These are phyloP conservation scores for Ceratosolen solmsi DNA, from an alignment of 1,140 invertebrate species.

Conservation along the genomic window DNA sequence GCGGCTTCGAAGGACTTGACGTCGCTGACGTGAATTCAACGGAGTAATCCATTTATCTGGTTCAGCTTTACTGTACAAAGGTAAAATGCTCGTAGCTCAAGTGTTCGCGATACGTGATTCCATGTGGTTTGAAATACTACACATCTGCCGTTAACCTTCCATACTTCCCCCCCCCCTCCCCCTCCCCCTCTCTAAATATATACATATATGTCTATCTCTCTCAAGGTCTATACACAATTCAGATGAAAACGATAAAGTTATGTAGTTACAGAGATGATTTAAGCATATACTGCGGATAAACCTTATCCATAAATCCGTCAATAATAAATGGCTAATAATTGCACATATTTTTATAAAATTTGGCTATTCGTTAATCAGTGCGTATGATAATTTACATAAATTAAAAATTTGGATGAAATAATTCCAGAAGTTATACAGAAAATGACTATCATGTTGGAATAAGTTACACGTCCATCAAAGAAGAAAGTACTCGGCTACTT, in stretches of 20 bases:
- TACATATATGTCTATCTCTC: not conserved
- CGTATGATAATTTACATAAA: too few species aligned
- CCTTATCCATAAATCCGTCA: too few species aligned
- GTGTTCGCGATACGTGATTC: slow-evolving; percentile 14
- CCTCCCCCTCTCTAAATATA: not conserved
- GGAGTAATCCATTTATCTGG: slow-evolving; percentile 45
- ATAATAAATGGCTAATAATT: too few species aligned
- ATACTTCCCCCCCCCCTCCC: not conserved
- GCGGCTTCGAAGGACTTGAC: slow-evolving; percentile 29
- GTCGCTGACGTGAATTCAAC: slow-evolving; percentile 38
- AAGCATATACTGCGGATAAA: too few species aligned
- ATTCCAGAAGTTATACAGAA: too few species aligned
- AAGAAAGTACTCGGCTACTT: not conserved
- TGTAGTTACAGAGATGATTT: too few species aligned
- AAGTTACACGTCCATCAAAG: too few species aligned
- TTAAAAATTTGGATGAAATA: too few species aligned
- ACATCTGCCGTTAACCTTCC: not conserved
- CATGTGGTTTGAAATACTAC: slow-evolving; percentile 7
- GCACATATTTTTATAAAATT: too few species aligned
- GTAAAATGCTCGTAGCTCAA: slow-evolving; percentile 29
- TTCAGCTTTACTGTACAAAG: slow-evolving; percentile 44
- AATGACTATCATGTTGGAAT: too few species aligned
- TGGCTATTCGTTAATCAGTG: too few species aligned
- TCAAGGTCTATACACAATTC: not conserved
- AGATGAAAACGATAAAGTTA: not conserved